These are phyloP conservation scores for Apis florea DNA, from an alignment of 1,140 invertebrate species.

Conservation along the genomic window DNA sequence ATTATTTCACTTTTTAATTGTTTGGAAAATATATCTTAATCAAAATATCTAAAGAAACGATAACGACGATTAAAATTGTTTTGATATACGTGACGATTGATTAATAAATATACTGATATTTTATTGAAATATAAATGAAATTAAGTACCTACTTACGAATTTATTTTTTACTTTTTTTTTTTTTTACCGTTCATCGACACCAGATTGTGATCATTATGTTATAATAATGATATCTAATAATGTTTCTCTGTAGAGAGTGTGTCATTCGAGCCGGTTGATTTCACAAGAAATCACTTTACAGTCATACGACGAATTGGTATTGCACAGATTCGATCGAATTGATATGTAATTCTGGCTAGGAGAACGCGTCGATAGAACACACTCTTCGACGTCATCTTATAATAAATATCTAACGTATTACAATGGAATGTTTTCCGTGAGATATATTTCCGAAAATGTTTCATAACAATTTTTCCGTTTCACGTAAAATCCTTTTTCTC, in stretches of 20 bases:
- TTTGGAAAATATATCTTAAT: background rate
- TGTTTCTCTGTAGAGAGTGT: conserved; percentile 18
- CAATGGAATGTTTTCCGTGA: conserved; percentile 41
- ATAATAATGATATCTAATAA: conserved; percentile 13
- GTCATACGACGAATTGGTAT: conserved; percentile 6
- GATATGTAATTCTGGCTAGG: conserved; percentile 22
- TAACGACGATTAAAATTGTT: background rate
- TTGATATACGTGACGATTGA: background rate
- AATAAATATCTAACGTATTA: conserved; percentile 15
- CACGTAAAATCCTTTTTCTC: background rate
- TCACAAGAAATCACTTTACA: conserved; percentile 33
- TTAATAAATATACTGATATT: background rate
- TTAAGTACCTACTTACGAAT: conserved; percentile 8
- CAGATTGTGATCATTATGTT: conserved; percentile 27
- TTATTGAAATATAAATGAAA: background rate
- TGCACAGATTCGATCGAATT: conserved; percentile 16
- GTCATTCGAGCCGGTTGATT: conserved; percentile 30
- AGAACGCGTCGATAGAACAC: conserved; percentile 16
- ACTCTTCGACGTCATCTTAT: conserved; percentile 29
- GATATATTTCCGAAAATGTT: background rate
- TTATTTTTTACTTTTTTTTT: conserved; percentile 11
- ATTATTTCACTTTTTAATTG: background rate
- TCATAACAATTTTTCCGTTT: background rate
- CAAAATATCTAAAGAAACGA: background rate
- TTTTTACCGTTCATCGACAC: conserved; percentile 43